Evolutionary conservation across 2,888 invertebrate species (phyloP).

Genomic region (Agriopis marginaria): DNA sequence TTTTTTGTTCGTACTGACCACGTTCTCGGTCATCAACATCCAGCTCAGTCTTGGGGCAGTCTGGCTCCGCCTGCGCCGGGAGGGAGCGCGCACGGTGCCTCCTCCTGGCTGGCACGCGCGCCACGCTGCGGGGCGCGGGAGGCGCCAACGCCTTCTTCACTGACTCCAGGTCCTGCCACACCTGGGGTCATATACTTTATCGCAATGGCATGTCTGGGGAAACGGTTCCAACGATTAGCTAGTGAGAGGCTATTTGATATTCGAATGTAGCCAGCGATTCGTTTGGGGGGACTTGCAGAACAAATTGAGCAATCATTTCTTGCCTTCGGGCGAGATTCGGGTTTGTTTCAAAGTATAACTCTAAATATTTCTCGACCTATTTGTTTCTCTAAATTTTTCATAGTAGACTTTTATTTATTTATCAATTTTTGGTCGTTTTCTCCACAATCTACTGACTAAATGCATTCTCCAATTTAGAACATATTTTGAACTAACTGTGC

Average conservation of each 20-base stretch:
- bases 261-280: not conserved
- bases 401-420: too few relatives aligned
- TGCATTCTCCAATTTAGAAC: too few relatives aligned
- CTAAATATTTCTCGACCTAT: too few relatives aligned
- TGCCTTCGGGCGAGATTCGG: too few relatives aligned
- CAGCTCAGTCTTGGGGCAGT: slow-evolving; percentile 71
- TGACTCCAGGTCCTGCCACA: slow-evolving; percentile 93
- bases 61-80: slow-evolving; percentile 57
- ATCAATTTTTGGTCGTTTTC: too few relatives aligned
- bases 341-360: too few relatives aligned
- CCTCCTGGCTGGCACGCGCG: slow-evolving; percentile 72
- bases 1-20: slow-evolving; percentile 5
- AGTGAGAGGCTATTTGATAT: too few relatives aligned
- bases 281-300: not conserved
- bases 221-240: not conserved
- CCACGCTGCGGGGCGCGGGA: slow-evolving; percentile 83
- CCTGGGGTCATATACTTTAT: slow-evolving; percentile 47
- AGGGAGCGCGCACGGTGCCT: slow-evolving; percentile 52
- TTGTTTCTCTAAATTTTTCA: too few relatives aligned
- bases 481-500: too few relatives aligned
- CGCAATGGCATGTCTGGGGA: slow-evolving; percentile 8
- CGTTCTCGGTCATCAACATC: slow-evolving; percentile 61
- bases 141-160: slow-evolving; percentile 88
- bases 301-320: too few relatives aligned
- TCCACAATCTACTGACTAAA: too few relatives aligned